Conservation (phyloP, 2,888 invertebrate genomes). For the Cheilosia pagana region DNA sequence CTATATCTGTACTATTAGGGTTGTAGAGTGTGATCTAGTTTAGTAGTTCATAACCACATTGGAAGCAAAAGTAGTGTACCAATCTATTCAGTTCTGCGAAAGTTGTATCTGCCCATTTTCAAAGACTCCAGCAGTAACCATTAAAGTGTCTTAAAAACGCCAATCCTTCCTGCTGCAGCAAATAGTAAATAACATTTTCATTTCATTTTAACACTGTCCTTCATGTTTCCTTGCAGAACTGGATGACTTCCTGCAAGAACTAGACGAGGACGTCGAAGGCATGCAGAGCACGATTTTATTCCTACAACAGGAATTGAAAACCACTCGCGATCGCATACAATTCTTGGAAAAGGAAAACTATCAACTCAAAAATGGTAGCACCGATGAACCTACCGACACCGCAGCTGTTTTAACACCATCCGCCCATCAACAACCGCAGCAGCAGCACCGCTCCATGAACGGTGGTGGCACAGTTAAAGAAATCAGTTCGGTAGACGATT, state of each 20-base stretch:
- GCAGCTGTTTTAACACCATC: constrained; percentile 51
- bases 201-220: constrained; percentile 17
- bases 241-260: constrained; percentile 96
- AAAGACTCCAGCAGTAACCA: no score
- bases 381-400: constrained; percentile 60
- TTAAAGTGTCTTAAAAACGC: no score
- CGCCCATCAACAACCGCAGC: constrained; percentile 66
- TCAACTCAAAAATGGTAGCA: constrained; percentile 79
- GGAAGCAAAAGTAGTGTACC: no score
- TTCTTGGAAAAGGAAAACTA: constrained; percentile 86
- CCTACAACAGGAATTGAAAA: constrained; percentile 95
- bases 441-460: constrained; percentile 62
- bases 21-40: no score
- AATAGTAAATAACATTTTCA: no score
- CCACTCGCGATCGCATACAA: constrained; percentile 89
- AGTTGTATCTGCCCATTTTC: no score
- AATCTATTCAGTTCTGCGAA: no score
- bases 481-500: constrained; percentile 39
- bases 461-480: constrained; percentile 52
- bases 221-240: constrained; percentile 86
- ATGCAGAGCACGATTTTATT: constrained; percentile 99
- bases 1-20: no score
- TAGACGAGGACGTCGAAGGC: constrained; percentile 98
- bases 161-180: no score
- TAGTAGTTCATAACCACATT: no score